Evolutionary conservation across 2,888 invertebrate genomes (phyloP).

Genomic region (Clunio marinus): DNA sequence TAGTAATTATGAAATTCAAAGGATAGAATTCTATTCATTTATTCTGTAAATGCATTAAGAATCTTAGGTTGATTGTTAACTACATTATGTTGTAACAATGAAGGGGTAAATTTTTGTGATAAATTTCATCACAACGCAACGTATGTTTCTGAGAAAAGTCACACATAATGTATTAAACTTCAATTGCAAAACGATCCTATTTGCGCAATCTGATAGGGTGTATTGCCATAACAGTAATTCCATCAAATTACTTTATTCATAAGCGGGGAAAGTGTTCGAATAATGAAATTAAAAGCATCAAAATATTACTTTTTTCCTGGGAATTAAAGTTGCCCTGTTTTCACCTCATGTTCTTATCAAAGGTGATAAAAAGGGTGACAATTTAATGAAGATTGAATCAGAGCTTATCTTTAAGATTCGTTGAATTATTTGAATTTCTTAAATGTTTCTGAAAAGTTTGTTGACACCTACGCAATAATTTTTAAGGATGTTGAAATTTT

Average conservation of each 20-base stretch:
- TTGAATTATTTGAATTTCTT: too few relatives aligned
- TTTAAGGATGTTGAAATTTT: slow-evolving; percentile 28
- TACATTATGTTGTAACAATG: too few relatives aligned
- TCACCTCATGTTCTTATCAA: slow-evolving; percentile 28
- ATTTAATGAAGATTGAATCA: slow-evolving; percentile 1
- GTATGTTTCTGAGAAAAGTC: slow-evolving; percentile 27
- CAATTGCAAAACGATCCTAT: not conserved
- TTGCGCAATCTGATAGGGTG: slow-evolving; percentile 31
- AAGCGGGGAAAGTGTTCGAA: not conserved
- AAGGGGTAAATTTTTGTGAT: slow-evolving; percentile 4
- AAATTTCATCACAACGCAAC: not conserved
- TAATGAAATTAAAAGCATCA: slow-evolving; percentile 30
- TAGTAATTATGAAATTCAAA: too few relatives aligned
- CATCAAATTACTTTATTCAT: not conserved
- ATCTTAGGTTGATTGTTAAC: too few relatives aligned
- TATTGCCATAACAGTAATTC: slow-evolving; percentile 21
- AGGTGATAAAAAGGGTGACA: slow-evolving; percentile 5
- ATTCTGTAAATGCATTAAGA: too few relatives aligned
- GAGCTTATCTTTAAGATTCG: too few relatives aligned
- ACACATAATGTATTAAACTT: slow-evolving; percentile 31
- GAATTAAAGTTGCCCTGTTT: not conserved
- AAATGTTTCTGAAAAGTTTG: not conserved
- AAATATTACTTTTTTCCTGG: slow-evolving; percentile 26
- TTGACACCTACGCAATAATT: too few relatives aligned
- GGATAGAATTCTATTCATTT: too few relatives aligned